A percentile compares a stretch with the other conserved stretches of the same genome.
Evolutionary conservation across 2,797 vertebrate species (phyloP).

Genomic region (Clarias fuscus): DNA sequence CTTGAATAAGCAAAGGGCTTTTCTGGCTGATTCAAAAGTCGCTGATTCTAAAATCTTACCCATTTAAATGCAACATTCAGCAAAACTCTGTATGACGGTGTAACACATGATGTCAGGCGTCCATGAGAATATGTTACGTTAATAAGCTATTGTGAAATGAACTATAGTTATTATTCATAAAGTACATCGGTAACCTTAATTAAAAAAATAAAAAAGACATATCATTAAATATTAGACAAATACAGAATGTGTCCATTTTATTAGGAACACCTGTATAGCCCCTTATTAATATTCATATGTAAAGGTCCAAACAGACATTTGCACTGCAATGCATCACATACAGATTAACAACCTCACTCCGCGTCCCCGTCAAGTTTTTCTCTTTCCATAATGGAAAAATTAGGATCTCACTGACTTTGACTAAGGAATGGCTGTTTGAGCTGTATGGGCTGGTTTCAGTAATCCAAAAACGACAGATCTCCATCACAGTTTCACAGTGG

Average conservation of each 20-base stretch:
- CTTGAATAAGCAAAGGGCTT: not conserved
- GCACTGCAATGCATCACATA: not conserved
- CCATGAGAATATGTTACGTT: not conserved
- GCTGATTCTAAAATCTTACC: not conserved
- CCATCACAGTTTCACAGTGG: not conserved
- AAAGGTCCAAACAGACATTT: not conserved
- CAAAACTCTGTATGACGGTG: not conserved
- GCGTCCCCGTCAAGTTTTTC: not conserved
- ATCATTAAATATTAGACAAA: not conserved
- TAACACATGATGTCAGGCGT: not conserved
- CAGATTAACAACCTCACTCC: not conserved
- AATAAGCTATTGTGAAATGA: not conserved
- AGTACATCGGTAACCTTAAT: not conserved
- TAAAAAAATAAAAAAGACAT: not conserved
- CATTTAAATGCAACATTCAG: not conserved
- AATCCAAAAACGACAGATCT: not conserved
- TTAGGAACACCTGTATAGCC: not conserved
- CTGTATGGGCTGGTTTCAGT: not conserved
- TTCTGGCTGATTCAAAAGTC: conserved; percentile 6
- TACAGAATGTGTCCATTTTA: not conserved
- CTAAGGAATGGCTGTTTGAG: not conserved
- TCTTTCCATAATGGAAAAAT: not conserved
- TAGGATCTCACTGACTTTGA: not conserved
- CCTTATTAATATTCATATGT: not conserved
- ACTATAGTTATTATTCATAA: not conserved